phyloP scores from a whole-genome alignment of 2,797 vertebrate genomes.

The Perodicticus potto region DNA sequence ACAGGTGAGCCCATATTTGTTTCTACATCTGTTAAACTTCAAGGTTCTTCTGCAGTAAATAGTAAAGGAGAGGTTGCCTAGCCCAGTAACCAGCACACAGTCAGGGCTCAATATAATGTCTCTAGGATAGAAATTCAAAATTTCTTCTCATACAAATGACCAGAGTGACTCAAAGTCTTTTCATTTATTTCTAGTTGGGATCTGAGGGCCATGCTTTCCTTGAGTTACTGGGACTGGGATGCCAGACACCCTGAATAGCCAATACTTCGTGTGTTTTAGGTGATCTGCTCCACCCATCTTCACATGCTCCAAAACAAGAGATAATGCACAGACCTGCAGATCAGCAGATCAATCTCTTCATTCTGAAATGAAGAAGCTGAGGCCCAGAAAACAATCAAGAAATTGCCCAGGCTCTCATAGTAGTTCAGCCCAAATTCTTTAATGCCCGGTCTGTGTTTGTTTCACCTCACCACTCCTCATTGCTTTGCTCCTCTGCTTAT shows the following conservation, averaged over 20 bases:
- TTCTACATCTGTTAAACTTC: neutral
- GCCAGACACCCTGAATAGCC: neutral
- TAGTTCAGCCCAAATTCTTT: neutral
- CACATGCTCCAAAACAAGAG: neutral
- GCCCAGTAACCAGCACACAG: neutral
- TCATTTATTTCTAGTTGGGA: neutral
- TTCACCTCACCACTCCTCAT: neutral
- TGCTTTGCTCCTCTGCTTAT: neutral
- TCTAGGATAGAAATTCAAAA: slow-evolving; percentile 13
- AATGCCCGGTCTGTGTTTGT: neutral
- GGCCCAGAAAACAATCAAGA: neutral
- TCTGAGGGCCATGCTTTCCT: neutral
- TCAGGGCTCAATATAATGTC: neutral
- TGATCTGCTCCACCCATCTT: neutral
- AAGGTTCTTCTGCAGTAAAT: neutral
- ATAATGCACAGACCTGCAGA: neutral
- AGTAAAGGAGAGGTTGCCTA: neutral
- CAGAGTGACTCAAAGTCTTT: neutral
- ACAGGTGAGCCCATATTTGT: neutral
- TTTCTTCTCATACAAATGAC: neutral
- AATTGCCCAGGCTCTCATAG: neutral
- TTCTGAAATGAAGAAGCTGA: neutral
- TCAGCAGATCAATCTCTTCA: neutral
- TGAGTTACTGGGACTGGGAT: neutral
- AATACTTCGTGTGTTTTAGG: too few relatives aligned